Base-by-base conservation (phyloP, 2,113 vertebrate species). In the Oncorhynchus tshawytscha region DNA sequence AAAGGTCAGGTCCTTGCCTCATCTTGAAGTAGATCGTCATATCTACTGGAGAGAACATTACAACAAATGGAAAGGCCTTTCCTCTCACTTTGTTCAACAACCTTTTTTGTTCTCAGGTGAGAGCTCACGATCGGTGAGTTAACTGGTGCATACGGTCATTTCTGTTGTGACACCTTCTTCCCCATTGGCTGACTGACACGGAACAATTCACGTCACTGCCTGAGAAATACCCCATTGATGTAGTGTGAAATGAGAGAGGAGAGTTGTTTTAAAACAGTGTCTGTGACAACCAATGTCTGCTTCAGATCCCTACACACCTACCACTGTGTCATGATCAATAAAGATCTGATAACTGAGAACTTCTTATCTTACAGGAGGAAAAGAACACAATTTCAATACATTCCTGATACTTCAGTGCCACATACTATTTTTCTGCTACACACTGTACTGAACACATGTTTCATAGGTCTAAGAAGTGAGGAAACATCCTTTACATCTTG, bases 341-440 rank as follows among this genome's bases (percentile, higher is more conserved):
- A 31, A 68, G 66, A 39, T 25, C 64, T 5, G 31, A 67, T 16
- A 67, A 67, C 65, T 16, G 65, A 67, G 12, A 29, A 67, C 25
- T 5, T 57, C 64, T 66, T 3, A 66, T 66, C 64, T 13, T 27
- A 27, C 24, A 67, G 27, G 5, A 67, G 13, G 15, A 25, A 67
- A 15, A 67, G 2, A 27, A 1, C 3, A 13, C 31, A 15, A 20
- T 34, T 39, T 11, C 18, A 29, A 34, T 34, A 29, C 12, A 29
- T 8, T 27, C 29, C 18, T 62, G 59, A 62, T 22, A 62, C 59
- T 62, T 62, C 67, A 78, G 70, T 75, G 87, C 71, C 81, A 91
- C 88, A 89, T 87, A 84, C 86, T 89, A 87, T 80, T 79, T 81
- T 76, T 85, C 78, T 84, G 80, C 77, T 67, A 60, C 82, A 88